These are phyloP conservation scores for Eulemur mongoz DNA, from an alignment of 2,797 vertebrate species.

Conservation along the genomic window DNA sequence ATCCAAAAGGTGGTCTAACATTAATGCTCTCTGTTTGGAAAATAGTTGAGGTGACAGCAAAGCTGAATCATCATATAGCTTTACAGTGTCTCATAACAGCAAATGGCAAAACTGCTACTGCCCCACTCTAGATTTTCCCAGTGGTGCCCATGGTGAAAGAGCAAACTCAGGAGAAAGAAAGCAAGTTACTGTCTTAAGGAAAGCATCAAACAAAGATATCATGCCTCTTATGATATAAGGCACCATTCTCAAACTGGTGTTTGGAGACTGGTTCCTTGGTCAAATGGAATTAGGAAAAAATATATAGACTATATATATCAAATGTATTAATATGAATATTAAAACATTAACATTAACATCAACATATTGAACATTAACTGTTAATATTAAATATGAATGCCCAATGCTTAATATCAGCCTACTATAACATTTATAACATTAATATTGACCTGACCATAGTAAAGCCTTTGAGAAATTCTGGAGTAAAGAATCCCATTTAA, in stretches of 20 bases:
- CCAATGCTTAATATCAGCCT: not conserved
- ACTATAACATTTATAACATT: not conserved
- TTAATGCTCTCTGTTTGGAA: not conserved
- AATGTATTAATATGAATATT: not conserved
- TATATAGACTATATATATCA: no score
- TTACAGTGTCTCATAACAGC: not conserved
- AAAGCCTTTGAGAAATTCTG: not conserved
- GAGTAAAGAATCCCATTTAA: not conserved
- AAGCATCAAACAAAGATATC: not conserved
- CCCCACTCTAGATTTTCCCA: not conserved
- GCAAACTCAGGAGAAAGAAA: conserved; percentile 23
- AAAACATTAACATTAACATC: not conserved
- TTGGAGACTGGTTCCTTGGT: not conserved
- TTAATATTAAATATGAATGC: not conserved
- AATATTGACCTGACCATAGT: not conserved
- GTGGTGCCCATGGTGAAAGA: not conserved
- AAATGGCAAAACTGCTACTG: not conserved
- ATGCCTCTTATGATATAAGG: not conserved
- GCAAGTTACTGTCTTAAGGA: not conserved
- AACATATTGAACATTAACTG: not conserved
- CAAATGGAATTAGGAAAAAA: conserved; percentile 15
- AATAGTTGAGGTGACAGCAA: not conserved
- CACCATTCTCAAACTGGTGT: not conserved
- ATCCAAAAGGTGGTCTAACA: not conserved
- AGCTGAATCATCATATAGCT: not conserved